These are phyloP conservation scores for Oreortyx pictus DNA, from an alignment of 2,797 vertebrate species.

Conservation along the genomic window DNA sequence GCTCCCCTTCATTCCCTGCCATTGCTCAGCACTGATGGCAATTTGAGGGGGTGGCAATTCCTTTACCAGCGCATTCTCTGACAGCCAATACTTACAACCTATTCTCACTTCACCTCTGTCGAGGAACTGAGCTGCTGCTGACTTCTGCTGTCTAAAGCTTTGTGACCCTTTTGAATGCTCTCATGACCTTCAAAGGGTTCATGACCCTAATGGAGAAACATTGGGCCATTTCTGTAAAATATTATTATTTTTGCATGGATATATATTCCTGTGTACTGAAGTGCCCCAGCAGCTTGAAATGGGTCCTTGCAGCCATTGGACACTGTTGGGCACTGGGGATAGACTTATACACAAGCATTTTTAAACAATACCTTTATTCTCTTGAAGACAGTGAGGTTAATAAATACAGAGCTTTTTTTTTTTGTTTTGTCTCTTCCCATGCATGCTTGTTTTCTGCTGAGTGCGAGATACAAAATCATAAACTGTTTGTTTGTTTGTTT, in stretches of 20 bases:
- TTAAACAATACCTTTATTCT: background rate
- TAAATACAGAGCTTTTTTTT: background rate
- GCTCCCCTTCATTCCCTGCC: background rate
- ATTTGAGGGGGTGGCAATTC: background rate
- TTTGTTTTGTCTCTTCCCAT: background rate
- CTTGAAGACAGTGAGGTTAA: background rate
- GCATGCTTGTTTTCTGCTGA: background rate
- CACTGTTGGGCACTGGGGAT: background rate
- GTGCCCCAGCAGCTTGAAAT: background rate
- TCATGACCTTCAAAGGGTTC: background rate
- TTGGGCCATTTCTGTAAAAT: background rate
- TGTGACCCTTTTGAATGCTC: background rate
- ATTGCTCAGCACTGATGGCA: background rate
- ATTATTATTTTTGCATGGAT: background rate
- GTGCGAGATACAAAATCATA: background rate
- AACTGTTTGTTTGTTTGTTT: background rate
- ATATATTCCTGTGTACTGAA: background rate
- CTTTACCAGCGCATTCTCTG: background rate
- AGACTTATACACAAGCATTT: background rate
- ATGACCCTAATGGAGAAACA: background rate
- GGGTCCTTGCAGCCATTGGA: background rate
- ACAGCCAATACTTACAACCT: background rate
- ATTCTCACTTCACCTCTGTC: constrained; percentile 7
- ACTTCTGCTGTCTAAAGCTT: constrained; percentile 44
- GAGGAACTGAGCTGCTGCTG: constrained; percentile 14